These are phyloP conservation scores for Leptothorax acervorum DNA, from an alignment of 2,888 invertebrate species.

Conservation along the genomic window DNA sequence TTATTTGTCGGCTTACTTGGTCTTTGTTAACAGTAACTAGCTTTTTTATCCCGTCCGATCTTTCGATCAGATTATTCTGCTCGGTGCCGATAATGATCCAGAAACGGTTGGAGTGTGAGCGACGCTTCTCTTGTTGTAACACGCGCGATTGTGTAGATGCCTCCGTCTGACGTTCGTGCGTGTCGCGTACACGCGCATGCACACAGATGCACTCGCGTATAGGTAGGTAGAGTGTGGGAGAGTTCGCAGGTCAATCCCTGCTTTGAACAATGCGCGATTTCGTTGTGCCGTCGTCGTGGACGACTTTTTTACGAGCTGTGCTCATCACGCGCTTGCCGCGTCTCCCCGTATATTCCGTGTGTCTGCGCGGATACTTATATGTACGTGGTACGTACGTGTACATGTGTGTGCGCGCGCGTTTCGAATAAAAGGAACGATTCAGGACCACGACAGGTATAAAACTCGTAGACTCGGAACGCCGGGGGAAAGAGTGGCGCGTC, in stretches of 20 bases:
- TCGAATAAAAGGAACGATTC: slow-evolving; percentile 33
- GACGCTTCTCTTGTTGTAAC: slow-evolving; percentile 3
- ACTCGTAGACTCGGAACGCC: slow-evolving; percentile 6
- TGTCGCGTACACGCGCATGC: neutral
- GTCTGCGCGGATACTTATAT: too few relatives aligned
- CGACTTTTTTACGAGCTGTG: slow-evolving; percentile 69
- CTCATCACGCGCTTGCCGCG: slow-evolving; percentile 47
- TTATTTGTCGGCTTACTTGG: neutral
- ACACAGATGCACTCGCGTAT: slow-evolving; percentile 18
- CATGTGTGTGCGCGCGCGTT: neutral
- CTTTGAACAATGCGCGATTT: slow-evolving; percentile 82
- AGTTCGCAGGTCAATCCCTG: slow-evolving; percentile 82
- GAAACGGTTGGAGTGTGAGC: neutral
- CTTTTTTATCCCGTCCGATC: neutral
- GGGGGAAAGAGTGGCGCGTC: slow-evolving; percentile 11
- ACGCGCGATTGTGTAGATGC: slow-evolving; percentile 12
- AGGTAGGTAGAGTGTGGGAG: slow-evolving; percentile 78
- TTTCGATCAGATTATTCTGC: neutral
- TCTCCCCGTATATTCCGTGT: slow-evolving; percentile 47
- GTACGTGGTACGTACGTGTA: too few relatives aligned
- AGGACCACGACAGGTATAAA: slow-evolving; percentile 21
- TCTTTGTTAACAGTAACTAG: neutral
- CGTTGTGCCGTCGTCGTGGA: slow-evolving; percentile 70
- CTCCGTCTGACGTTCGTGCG: neutral
- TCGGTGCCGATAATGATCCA: neutral